These are phyloP conservation scores for Microplitis mediator DNA, from an alignment of 1,140 invertebrate genomes.

Conservation along the genomic window DNA sequence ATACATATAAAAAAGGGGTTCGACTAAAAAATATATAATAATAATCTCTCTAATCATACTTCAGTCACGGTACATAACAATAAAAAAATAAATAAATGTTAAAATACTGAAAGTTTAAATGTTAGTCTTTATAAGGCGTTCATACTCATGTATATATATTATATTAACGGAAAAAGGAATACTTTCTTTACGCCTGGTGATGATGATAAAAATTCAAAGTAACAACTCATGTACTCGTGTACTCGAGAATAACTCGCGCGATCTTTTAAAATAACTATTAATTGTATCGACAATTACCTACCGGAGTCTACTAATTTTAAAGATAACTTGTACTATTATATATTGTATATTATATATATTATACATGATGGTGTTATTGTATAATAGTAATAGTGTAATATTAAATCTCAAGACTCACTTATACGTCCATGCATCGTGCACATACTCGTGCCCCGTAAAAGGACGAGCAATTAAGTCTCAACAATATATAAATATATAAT, in stretches of 20 bases:
- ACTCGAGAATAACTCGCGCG: conserved; percentile 14
- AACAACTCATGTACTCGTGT: neutral
- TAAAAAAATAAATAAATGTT: conserved; percentile 18
- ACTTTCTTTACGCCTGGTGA: neutral
- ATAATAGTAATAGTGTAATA: too few relatives aligned
- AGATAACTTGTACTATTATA: neutral
- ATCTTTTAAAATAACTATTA: conserved; percentile 29
- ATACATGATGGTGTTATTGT: neutral
- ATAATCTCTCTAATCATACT: conserved; percentile 29
- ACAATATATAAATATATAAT: conserved; percentile 11
- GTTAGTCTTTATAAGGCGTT: neutral
- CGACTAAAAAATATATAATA: conserved; percentile 12
- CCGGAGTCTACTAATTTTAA: neutral
- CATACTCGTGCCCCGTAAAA: conserved; percentile 24
- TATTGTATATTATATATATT: neutral
- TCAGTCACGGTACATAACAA: conserved; percentile 25
- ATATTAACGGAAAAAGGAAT: neutral
- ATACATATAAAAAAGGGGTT: neutral
- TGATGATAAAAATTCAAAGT: too few relatives aligned
- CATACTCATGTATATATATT: neutral
- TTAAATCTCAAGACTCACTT: neutral
- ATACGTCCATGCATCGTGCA: neutral
- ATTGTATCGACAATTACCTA: conserved; percentile 35
- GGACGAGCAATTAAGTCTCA: conserved; percentile 33
- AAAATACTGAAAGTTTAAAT: neutral